phyloP scores from a whole-genome alignment of 1,140 invertebrate species.

The Lanistes nyassanus region DNA sequence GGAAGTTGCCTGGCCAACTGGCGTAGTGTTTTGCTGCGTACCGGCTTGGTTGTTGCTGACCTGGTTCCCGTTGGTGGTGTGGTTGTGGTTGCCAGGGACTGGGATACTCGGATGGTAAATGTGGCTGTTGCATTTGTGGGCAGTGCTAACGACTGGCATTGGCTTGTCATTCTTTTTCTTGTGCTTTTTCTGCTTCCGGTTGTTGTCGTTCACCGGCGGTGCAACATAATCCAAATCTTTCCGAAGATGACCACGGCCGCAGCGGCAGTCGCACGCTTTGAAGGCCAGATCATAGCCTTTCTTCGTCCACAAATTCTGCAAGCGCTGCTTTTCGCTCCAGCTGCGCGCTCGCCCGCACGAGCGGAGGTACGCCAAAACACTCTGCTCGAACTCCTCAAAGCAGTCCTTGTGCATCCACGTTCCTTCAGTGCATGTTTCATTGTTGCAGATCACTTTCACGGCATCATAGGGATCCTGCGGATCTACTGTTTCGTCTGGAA shows the following conservation, averaged over 20 bases:
- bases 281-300: constrained; percentile 94
- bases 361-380: constrained; percentile 86
- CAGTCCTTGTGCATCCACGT: constrained; percentile 95
- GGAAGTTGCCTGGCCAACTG: constrained; percentile 42
- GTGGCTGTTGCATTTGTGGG: constrained; percentile 37
- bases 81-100: constrained; percentile 2
- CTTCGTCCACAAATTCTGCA: constrained; percentile 97
- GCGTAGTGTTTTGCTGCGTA: constrained; percentile 31
- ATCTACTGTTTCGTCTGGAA: constrained; percentile 73
- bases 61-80: constrained; percentile 25
- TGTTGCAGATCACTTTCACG: constrained; percentile 93
- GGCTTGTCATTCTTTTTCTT: constrained; percentile 73
- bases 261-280: constrained; percentile 82
- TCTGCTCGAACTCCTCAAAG: constrained; percentile 92
- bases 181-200: constrained; percentile 67
- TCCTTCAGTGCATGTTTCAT: constrained; percentile 86
- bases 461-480: constrained; percentile 78
- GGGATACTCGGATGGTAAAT: constrained; percentile 11
- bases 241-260: constrained; percentile 89
- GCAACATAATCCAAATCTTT: constrained; percentile 94
- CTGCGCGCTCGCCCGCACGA: constrained; percentile 88
- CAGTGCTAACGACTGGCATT: constrained; percentile 56
- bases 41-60: constrained; percentile 25
- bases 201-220: constrained; percentile 52
- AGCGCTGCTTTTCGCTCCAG: constrained; percentile 92